Evolutionary conservation across 1,140 invertebrate genomes (phyloP).

Genomic region (Acromyrmex charruanus): DNA sequence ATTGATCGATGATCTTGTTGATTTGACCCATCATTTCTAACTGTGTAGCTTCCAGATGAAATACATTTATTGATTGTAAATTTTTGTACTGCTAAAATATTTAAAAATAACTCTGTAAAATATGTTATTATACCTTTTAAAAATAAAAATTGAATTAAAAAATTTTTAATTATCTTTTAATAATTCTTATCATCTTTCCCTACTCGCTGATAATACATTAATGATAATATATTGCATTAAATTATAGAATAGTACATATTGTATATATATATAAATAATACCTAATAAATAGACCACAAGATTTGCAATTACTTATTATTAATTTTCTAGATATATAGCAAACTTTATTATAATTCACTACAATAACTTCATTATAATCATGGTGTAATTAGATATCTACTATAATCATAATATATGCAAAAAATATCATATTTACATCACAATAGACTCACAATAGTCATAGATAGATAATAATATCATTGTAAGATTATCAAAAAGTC

Average conservation of each 20-base stretch:
- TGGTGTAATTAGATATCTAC: too few relatives aligned
- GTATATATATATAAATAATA: too few relatives aligned
- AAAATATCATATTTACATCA: too few relatives aligned
- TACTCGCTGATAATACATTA: not conserved
- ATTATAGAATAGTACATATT: not conserved
- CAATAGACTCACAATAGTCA: too few relatives aligned
- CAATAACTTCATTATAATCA: not conserved
- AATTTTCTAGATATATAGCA: not conserved
- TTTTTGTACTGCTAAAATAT: not conserved
- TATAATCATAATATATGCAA: too few relatives aligned
- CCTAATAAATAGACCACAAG: too few relatives aligned
- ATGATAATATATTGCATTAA: not conserved
- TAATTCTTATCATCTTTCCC: not conserved
- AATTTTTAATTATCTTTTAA: not conserved
- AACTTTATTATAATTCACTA: not conserved
- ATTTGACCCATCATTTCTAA: too few relatives aligned
- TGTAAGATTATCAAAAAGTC: too few relatives aligned
- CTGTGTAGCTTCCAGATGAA: not conserved
- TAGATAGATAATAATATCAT: too few relatives aligned
- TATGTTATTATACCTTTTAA: not conserved
- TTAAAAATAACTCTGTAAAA: not conserved
- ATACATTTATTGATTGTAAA: not conserved
- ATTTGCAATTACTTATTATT: not conserved
- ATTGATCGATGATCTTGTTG: too few relatives aligned
- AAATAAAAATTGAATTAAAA: not conserved